Conservation (phyloP, 2,888 invertebrate species). For the Chrysolina haemoptera region DNA sequence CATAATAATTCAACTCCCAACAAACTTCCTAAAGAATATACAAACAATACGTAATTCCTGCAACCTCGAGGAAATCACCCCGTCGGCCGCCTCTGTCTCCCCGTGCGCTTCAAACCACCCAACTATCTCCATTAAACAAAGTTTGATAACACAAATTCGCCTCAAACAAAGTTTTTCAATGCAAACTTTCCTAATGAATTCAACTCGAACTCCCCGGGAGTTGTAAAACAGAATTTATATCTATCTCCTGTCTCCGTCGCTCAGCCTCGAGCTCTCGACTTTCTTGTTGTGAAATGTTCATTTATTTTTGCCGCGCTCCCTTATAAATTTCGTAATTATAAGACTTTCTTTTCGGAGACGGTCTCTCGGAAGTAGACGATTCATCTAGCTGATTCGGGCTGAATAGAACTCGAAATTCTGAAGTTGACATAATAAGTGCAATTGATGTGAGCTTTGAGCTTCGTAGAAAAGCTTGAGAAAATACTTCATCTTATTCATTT, state of each 20-base stretch:
- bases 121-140: conserved; percentile 59
- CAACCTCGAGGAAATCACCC: conserved; percentile 33
- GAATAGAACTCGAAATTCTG: conserved; percentile 13
- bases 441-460: not conserved
- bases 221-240: conserved; percentile 51
- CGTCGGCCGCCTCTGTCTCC: conserved; percentile 39
- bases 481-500: no score
- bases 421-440: not conserved
- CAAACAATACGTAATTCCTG: conserved; percentile 16
- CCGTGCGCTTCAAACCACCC: conserved; percentile 42
- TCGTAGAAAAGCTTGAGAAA: no score
- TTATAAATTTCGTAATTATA: conserved; percentile 19
- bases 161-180: conserved; percentile 51
- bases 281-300: conserved; percentile 45
- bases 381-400: not conserved
- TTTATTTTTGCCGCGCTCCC: not conserved
- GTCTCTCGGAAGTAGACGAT: conserved; percentile 1
- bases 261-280: not conserved
- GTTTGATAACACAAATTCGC: conserved; percentile 52
- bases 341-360: not conserved
- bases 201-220: conserved; percentile 47
- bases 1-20: conserved; percentile 13
- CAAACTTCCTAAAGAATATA: conserved; percentile 9
- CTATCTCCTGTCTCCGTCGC: conserved; percentile 19
- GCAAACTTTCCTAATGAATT: conserved; percentile 54